phyloP scores from a whole-genome alignment of 2,113 vertebrate genomes.

The Neotoma lepida region DNA sequence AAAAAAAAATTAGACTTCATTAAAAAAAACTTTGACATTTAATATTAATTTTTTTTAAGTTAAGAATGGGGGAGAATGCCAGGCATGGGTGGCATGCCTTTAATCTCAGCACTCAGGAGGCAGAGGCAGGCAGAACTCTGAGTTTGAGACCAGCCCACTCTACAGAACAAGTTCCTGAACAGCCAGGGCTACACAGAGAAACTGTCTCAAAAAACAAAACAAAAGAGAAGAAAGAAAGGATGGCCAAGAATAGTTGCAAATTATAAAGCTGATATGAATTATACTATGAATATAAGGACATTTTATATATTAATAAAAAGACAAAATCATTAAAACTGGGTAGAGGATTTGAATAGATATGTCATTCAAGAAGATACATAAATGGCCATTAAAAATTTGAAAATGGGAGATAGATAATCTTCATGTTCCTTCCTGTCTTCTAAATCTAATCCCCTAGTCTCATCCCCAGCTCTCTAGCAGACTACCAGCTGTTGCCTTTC shows the following conservation, averaged over 20 bases:
- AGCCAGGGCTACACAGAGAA: too few relatives aligned
- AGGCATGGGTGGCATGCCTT: too few relatives aligned
- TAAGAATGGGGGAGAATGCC: neutral
- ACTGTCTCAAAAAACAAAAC: too few relatives aligned
- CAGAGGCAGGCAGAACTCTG: too few relatives aligned
- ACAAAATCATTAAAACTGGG: neutral
- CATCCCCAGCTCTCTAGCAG: neutral
- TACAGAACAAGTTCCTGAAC: too few relatives aligned
- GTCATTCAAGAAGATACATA: neutral
- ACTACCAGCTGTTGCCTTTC: neutral
- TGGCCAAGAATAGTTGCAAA: neutral
- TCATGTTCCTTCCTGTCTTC: neutral
- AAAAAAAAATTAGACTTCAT: neutral
- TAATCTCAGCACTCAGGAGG: too few relatives aligned
- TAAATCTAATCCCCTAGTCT: neutral
- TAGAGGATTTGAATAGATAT: neutral
- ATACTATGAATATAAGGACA: neutral
- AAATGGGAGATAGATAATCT: neutral
- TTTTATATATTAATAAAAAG: neutral
- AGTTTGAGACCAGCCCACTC: too few relatives aligned
- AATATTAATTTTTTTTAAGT: neutral
- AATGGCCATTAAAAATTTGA: neutral
- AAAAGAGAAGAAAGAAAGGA: neutral
- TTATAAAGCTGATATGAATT: neutral
- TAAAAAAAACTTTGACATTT: neutral